phyloP scores from a whole-genome alignment of 2,797 vertebrate genomes.

The Peromyscus attwateri region DNA sequence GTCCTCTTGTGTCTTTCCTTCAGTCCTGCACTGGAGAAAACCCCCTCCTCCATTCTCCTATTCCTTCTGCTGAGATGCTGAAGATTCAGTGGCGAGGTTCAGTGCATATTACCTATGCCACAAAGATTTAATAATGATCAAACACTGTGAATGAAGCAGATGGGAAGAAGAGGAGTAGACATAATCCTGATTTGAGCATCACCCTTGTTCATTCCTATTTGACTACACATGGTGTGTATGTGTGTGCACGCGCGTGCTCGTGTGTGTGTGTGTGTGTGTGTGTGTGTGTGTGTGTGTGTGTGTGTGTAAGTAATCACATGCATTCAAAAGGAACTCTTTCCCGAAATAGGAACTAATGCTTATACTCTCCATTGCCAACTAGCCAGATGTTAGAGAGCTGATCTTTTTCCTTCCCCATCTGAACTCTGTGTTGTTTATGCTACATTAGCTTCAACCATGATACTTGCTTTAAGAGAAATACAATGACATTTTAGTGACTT shows the following conservation, averaged over 20 bases:
- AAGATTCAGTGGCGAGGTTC: background rate
- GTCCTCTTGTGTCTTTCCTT: background rate
- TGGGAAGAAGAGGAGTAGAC: background rate
- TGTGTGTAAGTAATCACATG: background rate
- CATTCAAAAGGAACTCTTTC: conserved; percentile 28
- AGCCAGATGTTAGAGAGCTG: conserved; percentile 46
- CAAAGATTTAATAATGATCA: background rate
- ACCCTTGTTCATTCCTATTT: conserved; percentile 1
- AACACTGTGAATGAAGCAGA: background rate
- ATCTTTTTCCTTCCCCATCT: background rate
- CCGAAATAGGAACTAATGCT: conserved; percentile 59
- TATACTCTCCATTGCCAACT: conserved; percentile 43
- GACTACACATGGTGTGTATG: background rate
- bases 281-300: background rate
- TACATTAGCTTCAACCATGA: conserved; percentile 47
- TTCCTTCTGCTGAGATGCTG: conserved; percentile 14
- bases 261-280: background rate
- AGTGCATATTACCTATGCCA: background rate
- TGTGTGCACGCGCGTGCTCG: background rate
- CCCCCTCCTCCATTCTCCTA: background rate
- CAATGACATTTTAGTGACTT: conserved; percentile 61
- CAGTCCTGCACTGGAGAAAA: background rate
- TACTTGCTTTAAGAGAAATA: conserved; percentile 67
- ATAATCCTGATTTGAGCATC: background rate
- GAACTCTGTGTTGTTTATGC: conserved; percentile 51